Evolutionary conservation across 1,140 invertebrate species (phyloP).

Genomic region (fruit fly (Drosophila melanogaster)): Release_6_plus_ISO1_MT NT_033779.5:4832001-4832500

Average conservation of each 20-base stretch:
- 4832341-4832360: conserved; percentile 97
- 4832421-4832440: conserved; percentile 98
- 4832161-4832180: conserved; percentile 98
- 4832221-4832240: conserved; percentile 97
- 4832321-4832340: conserved; percentile 97
- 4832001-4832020: conserved; percentile 98
- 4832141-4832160: conserved; percentile 96
- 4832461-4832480: conserved; percentile 92
- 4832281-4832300: conserved; percentile 89
- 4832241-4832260: conserved; percentile 98
- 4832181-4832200: conserved; percentile 98
- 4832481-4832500: conserved; percentile 94
- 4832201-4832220: conserved; percentile 96
- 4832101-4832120: conserved; percentile 97
- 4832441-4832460: conserved; percentile 92
- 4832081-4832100: conserved; percentile 99
- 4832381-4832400: conserved; percentile 94
- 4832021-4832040: conserved; percentile 95
- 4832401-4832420: conserved; percentile 94
- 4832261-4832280: conserved; percentile 98
- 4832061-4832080: conserved; percentile 94
- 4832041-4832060: conserved; percentile 97
- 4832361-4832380: conserved; percentile 98
- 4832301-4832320: conserved; percentile 93
- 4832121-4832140: conserved; percentile 97